These are phyloP conservation scores for Athalia cordata DNA, from an alignment of 2,888 invertebrate genomes.

Conservation along the genomic window DNA sequence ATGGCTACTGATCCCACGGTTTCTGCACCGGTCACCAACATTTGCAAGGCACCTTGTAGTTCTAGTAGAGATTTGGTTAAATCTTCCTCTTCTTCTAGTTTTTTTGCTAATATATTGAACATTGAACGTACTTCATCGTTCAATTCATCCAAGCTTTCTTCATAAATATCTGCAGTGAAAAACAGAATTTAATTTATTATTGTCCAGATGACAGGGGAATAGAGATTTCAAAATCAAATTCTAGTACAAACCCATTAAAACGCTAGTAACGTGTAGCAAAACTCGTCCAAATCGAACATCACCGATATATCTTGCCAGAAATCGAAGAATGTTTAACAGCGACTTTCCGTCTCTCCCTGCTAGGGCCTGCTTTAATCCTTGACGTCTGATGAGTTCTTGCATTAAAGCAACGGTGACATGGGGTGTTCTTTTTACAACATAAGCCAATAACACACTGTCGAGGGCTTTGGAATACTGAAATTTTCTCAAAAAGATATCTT, in stretches of 20 bases:
- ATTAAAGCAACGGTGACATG: constrained; percentile 87
- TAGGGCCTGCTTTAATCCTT: constrained; percentile 85
- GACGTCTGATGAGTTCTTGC: constrained; percentile 90
- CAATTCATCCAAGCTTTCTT: constrained; percentile 78
- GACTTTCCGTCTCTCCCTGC: constrained; percentile 82
- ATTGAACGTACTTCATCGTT: constrained; percentile 79
- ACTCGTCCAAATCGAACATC: constrained; percentile 85
- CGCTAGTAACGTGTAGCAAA: constrained; percentile 83
- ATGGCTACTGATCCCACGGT: constrained; percentile 50
- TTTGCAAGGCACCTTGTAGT: constrained; percentile 82
- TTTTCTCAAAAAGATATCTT: constrained; percentile 84
- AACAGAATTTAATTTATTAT: not conserved
- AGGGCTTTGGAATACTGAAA: constrained; percentile 90
- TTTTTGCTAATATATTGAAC: constrained; percentile 78
- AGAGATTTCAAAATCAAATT: no score
- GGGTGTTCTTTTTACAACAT: constrained; percentile 80
- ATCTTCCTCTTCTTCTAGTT: constrained; percentile 81
- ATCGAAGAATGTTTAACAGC: constrained; percentile 82
- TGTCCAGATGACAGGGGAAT: not conserved
- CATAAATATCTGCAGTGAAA: constrained; percentile 78
- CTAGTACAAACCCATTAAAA: constrained; percentile 78
- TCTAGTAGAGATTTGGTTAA: constrained; percentile 80
- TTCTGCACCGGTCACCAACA: constrained; percentile 79
- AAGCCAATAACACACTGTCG: constrained; percentile 79
- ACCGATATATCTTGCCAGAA: constrained; percentile 84